phyloP scores from a whole-genome alignment of 1,140 invertebrate genomes.

The Drosophila sp. region DNA sequence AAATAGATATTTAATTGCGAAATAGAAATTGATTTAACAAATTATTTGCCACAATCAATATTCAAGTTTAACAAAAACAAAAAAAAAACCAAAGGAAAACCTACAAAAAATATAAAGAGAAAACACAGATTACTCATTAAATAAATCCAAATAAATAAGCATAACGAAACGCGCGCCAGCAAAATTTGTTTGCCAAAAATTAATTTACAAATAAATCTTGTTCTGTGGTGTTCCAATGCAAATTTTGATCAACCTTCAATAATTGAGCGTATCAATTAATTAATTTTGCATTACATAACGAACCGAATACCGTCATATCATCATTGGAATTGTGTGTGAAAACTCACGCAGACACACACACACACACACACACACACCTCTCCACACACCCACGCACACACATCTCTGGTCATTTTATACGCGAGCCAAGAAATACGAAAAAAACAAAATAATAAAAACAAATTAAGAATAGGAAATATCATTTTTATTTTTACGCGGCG shows the following conservation, averaged over 20 bases:
- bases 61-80: slow-evolving; percentile 15
- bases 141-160: slow-evolving; percentile 9
- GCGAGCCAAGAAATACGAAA: slow-evolving; percentile 37
- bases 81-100: slow-evolving; percentile 11
- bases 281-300: slow-evolving; percentile 43
- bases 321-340: slow-evolving; percentile 11
- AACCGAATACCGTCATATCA: neutral
- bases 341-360: slow-evolving; percentile 12
- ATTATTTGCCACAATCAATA: slow-evolving; percentile 36
- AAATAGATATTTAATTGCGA: slow-evolving; percentile 32
- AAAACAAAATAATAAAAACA: slow-evolving; percentile 28
- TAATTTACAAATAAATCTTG: slow-evolving; percentile 18
- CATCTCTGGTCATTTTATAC: slow-evolving; percentile 49
- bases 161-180: slow-evolving; percentile 53
- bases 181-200: slow-evolving; percentile 28
- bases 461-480: slow-evolving; percentile 43
- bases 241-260: slow-evolving; percentile 16
- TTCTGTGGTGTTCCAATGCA: slow-evolving; percentile 53
- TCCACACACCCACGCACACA: no score
- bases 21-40: slow-evolving; percentile 50
- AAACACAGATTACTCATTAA: no score
- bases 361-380: no score
- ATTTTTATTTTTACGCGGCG: slow-evolving; percentile 71
- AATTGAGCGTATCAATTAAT: slow-evolving; percentile 57
- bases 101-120: neutral